Evolutionary conservation across 1,140 invertebrate species (phyloP).

Genomic region (Sminthurides bifidus): DNA sequence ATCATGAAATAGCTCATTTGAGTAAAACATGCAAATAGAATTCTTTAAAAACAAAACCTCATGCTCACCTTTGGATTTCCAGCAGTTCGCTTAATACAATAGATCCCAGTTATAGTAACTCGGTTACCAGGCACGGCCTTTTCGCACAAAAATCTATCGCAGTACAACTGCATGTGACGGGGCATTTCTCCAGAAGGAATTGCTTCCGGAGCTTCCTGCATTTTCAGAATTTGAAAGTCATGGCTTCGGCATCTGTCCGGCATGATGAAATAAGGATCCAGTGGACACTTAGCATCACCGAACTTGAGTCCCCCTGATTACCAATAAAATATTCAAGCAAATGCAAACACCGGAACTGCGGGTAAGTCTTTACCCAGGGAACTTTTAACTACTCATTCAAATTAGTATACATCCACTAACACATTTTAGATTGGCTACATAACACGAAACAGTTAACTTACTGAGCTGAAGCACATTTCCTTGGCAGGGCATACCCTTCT

Average conservation of each 20-base stretch:
- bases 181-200: constrained; percentile 98
- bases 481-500: constrained; percentile 91
- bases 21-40: constrained; percentile 18
- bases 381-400: constrained; percentile 7
- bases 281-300: constrained; percentile 76
- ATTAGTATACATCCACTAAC: no score
- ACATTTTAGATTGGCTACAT: no score
- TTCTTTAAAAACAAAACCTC: not conserved
- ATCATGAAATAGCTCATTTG: constrained; percentile 8
- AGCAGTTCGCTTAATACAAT: constrained; percentile 85
- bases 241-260: constrained; percentile 96
- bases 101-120: constrained; percentile 87
- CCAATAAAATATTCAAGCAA: constrained; percentile 7
- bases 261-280: constrained; percentile 95
- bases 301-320: constrained; percentile 65
- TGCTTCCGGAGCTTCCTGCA: constrained; percentile 49
- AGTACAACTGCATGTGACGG: constrained; percentile 86
- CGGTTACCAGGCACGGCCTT: constrained; percentile 91
- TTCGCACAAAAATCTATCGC: constrained; percentile 87
- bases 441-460: no score
- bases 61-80: constrained; percentile 42
- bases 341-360: not conserved
- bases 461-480: constrained; percentile 69
- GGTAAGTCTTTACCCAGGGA: not conserved
- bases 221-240: constrained; percentile 65